Evolutionary conservation across 2,888 invertebrate genomes (phyloP).

Genomic region (Portevinia maculata): DNA sequence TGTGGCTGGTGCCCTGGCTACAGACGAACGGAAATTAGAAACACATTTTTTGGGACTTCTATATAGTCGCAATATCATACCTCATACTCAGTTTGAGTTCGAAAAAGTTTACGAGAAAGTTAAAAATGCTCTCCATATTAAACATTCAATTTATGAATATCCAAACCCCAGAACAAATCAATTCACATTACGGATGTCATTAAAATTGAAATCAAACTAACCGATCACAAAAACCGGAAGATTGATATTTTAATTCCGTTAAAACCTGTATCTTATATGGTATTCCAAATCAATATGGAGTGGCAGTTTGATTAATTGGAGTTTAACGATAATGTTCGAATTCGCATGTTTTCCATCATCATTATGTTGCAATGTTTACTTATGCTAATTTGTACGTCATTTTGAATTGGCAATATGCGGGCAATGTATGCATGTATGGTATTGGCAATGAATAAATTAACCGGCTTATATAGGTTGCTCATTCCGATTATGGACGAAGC

Average conservation of each 20-base stretch:
- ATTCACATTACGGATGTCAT: conserved; percentile 14
- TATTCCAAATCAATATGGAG: neutral
- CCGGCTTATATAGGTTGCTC: neutral
- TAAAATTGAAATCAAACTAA: neutral
- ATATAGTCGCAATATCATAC: too few species aligned
- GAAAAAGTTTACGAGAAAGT: too few species aligned
- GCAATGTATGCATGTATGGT: neutral
- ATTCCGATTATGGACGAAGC: neutral
- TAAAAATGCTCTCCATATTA: neutral
- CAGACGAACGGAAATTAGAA: too few species aligned
- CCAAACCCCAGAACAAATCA: conserved; percentile 2
- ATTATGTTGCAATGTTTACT: conserved; percentile 35
- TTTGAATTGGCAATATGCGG: neutral
- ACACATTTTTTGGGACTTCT: too few species aligned
- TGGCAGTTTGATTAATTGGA: conserved; percentile 9
- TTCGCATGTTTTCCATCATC: neutral
- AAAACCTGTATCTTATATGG: neutral
- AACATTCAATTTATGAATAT: neutral
- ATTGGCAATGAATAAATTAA: conserved; percentile 10
- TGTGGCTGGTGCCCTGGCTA: too few species aligned
- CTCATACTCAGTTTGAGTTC: too few species aligned
- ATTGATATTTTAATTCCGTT: conserved; percentile 19
- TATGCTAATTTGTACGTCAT: conserved; percentile 42
- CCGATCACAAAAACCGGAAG: conserved; percentile 30
- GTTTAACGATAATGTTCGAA: neutral